Conservation (phyloP, 2,113 vertebrate genomes). For the Mormyrus lacerda region DNA sequence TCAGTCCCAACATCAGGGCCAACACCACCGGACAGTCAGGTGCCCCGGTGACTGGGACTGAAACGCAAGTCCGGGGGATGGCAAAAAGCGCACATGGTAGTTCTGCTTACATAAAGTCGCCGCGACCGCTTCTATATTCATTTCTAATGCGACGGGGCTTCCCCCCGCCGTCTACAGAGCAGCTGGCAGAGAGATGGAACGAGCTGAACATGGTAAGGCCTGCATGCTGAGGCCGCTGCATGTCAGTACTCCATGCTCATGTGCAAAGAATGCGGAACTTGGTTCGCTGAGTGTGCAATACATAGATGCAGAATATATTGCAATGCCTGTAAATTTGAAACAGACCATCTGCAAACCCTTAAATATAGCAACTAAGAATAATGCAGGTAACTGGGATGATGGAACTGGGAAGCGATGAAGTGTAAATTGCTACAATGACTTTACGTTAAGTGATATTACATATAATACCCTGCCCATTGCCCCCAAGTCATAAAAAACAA, state of each 20-base stretch:
- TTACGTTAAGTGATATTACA: background rate
- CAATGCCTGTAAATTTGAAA: background rate
- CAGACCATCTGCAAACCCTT: background rate
- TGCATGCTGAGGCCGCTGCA: background rate
- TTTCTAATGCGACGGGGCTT: slow-evolving; percentile 68
- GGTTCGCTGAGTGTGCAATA: background rate
- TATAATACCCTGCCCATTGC: background rate
- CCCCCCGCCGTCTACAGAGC: slow-evolving; percentile 59
- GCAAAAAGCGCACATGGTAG: slow-evolving; percentile 47
- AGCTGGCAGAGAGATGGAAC: slow-evolving; percentile 59
- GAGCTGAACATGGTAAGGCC: slow-evolving; percentile 35
- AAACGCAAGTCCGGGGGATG: slow-evolving; percentile 36
- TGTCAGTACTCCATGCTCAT: background rate
- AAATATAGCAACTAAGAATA: background rate
- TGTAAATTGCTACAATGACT: background rate
- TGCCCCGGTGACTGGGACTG: slow-evolving; percentile 55
- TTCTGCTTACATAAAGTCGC: slow-evolving; percentile 69
- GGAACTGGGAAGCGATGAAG: background rate
- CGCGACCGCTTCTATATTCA: slow-evolving; percentile 67
- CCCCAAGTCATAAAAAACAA: background rate
- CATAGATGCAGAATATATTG: background rate
- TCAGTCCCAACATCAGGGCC: background rate
- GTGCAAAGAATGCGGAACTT: background rate
- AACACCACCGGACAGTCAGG: slow-evolving; percentile 19
- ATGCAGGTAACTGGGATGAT: background rate